phyloP scores from a whole-genome alignment of 2,888 invertebrate genomes.

The Sipha maydis region DNA sequence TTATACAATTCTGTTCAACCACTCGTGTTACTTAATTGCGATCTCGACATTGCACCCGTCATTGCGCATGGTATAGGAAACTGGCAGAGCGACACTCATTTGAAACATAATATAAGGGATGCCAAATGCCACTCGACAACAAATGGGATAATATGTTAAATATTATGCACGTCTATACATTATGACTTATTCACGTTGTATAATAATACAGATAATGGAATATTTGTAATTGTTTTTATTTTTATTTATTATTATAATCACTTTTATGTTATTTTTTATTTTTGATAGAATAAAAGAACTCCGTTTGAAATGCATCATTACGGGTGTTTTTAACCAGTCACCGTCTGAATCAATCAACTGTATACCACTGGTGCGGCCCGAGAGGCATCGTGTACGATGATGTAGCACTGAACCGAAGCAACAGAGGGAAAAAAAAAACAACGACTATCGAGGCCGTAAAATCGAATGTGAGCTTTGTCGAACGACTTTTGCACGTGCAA shows the following conservation, averaged over 20 bases:
- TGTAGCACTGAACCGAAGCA: too few relatives aligned
- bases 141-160: conserved; percentile 7
- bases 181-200: conserved; percentile 1
- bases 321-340: conserved; percentile 28
- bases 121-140: conserved; percentile 6
- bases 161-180: too few relatives aligned
- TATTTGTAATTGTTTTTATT: too few relatives aligned
- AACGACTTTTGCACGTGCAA: background rate
- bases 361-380: too few relatives aligned
- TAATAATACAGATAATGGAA: background rate
- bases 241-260: too few relatives aligned
- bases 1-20: too few relatives aligned
- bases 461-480: background rate
- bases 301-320: conserved; percentile 19
- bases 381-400: too few relatives aligned
- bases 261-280: too few relatives aligned
- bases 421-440: background rate
- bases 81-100: too few relatives aligned
- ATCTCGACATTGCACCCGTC: too few relatives aligned
- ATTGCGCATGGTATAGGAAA: too few relatives aligned
- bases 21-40: too few relatives aligned
- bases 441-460: background rate
- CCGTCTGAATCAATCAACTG: conserved; percentile 24
- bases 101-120: background rate
- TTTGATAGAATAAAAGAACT: background rate